phyloP scores from a whole-genome alignment of 2,797 vertebrate species.

The Melopsittacus undulatus region DNA sequence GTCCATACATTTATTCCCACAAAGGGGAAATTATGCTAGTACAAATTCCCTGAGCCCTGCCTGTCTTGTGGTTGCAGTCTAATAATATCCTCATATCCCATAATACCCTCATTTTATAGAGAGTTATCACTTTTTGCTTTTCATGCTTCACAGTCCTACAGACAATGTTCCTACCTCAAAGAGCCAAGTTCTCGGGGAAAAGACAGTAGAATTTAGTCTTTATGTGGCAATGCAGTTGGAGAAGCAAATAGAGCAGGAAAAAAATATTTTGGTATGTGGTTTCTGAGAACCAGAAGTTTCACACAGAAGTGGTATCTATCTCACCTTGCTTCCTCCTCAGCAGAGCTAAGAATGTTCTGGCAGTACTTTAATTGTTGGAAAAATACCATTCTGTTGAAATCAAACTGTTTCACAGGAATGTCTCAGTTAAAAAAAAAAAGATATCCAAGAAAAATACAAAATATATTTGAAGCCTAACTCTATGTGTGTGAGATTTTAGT shows the following conservation, averaged over 20 bases:
- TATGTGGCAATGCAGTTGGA: not conserved
- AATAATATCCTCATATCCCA: not conserved
- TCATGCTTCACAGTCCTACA: not conserved
- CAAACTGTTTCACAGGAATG: slow-evolving; percentile 35
- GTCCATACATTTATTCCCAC: not conserved
- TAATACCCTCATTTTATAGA: not conserved
- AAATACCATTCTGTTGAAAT: slow-evolving; percentile 37
- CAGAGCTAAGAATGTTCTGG: slow-evolving; percentile 29
- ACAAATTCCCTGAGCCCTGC: not conserved
- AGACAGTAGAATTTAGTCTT: not conserved
- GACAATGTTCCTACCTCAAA: not conserved
- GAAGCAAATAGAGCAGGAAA: not conserved
- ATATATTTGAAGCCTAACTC: slow-evolving; percentile 26
- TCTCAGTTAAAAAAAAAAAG: not conserved
- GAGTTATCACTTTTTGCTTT: not conserved
- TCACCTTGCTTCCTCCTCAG: slow-evolving; percentile 36
- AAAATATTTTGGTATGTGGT: not conserved
- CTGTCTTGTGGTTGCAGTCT: not conserved
- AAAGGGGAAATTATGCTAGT: not conserved
- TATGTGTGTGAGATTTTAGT: slow-evolving; percentile 41
- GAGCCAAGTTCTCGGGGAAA: not conserved
- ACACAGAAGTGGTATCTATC: not conserved
- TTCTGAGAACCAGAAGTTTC: slow-evolving; percentile 40
- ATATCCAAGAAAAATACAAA: slow-evolving; percentile 10
- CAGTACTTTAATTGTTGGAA: slow-evolving; percentile 42